phyloP scores from a whole-genome alignment of 2,888 invertebrate genomes.

The Epinotia ramella region DNA sequence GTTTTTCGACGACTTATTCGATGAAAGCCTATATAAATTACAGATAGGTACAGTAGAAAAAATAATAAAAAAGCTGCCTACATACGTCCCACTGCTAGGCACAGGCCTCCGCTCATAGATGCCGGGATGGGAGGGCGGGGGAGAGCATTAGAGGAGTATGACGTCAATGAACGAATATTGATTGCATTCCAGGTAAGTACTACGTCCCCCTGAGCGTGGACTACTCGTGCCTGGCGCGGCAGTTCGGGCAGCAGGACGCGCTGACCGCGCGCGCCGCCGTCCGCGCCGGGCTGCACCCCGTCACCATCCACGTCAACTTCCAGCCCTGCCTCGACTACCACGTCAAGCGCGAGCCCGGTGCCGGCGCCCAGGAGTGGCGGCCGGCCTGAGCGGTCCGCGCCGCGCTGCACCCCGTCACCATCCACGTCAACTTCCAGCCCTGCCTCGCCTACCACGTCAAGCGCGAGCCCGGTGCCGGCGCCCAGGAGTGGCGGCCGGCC shows the following conservation, averaged over 20 bases:
- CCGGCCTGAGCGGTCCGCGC: conserved; percentile 78
- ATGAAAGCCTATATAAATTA: no score
- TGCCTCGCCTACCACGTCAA: no score
- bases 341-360: conserved; percentile 67
- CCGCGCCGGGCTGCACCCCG: conserved; percentile 90
- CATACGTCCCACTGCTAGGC: no score
- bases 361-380: conserved; percentile 75
- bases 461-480: conserved; percentile 59
- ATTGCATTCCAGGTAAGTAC: conserved; percentile 84
- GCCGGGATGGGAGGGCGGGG: no score
- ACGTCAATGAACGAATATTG: no score
- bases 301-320: conserved; percentile 96
- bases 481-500: conserved; percentile 66
- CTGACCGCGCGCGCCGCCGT: conserved; percentile 83
- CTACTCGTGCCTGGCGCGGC: conserved; percentile 89
- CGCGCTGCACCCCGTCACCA: conserved; percentile 93
- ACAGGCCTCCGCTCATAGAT: no score
- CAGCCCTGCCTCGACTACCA: no score
- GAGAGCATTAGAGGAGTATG: no score
- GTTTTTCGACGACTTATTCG: no score
- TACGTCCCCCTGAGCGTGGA: conserved; percentile 95
- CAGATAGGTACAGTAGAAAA: no score
- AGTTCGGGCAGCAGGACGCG: conserved; percentile 86
- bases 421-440: conserved; percentile 92
- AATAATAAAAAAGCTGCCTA: no score